Evolutionary conservation across 2,797 vertebrate genomes (phyloP).

Genomic region (Poecilia wingei): DNA sequence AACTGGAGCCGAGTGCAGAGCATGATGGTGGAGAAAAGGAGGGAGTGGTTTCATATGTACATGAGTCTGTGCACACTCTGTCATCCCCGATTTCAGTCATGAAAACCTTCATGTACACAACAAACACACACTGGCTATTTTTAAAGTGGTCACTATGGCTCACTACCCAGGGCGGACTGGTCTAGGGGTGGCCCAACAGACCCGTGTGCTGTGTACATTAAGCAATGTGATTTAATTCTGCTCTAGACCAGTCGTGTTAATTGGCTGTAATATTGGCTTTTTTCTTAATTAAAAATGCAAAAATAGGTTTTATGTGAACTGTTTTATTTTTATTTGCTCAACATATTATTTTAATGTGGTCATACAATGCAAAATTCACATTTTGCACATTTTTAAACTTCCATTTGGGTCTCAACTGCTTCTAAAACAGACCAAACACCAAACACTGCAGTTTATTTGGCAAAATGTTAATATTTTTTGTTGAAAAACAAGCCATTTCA

Average conservation of each 20-base stretch:
- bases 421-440: no score
- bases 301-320: neutral
- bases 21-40: conserved; percentile 39
- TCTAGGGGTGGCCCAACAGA: neutral
- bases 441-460: no score
- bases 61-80: conserved; percentile 31
- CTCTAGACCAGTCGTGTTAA: neutral
- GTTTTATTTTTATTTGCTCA: neutral
- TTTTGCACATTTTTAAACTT: no score
- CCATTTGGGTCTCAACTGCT: no score
- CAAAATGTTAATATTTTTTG: no score
- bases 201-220: neutral
- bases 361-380: no score
- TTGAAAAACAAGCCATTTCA: no score
- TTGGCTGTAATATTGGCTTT: neutral
- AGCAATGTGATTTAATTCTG: neutral
- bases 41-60: conserved; percentile 15
- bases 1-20: conserved; percentile 60
- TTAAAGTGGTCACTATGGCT: neutral
- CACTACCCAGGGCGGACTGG: neutral
- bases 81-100: conserved; percentile 37
- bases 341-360: neutral
- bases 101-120: conserved; percentile 5
- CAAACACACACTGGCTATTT: conserved; percentile 2
- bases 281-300: neutral